phyloP scores from a whole-genome alignment of 2,113 vertebrate species.

The Nestor notabilis region DNA sequence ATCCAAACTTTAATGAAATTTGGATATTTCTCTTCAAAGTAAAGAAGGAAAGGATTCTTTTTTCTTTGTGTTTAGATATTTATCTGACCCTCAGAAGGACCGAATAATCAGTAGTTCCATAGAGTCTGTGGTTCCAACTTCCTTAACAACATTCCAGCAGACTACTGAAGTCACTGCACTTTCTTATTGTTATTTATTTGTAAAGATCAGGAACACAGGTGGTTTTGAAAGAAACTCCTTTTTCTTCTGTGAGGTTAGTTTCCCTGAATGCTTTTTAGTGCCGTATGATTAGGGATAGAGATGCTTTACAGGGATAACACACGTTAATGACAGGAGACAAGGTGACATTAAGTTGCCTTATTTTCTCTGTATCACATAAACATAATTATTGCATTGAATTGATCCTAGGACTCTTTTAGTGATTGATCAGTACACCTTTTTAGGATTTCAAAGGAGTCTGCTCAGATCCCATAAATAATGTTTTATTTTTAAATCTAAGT shows the following conservation, averaged over 20 bases:
- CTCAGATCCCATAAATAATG: background rate
- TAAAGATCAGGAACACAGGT: background rate
- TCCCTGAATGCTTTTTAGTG: background rate
- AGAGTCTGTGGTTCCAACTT: background rate
- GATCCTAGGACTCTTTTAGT: background rate
- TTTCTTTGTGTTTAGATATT: background rate
- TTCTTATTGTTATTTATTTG: background rate
- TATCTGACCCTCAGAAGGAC: background rate
- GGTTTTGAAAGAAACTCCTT: background rate
- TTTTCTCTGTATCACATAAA: background rate
- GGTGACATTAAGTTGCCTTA: background rate
- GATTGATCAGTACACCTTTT: background rate
- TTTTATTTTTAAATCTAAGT: conserved; percentile 4
- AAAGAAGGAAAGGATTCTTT: background rate
- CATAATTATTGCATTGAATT: background rate
- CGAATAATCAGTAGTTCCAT: background rate
- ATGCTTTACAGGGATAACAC: background rate
- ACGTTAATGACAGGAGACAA: background rate
- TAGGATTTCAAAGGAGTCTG: background rate
- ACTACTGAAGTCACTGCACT: background rate
- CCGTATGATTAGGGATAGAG: background rate
- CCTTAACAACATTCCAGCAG: background rate
- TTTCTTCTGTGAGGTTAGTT: background rate
- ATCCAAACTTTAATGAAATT: background rate
- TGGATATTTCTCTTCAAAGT: background rate